phyloP scores from a whole-genome alignment of 2,888 invertebrate genomes.

The Brachyptera risi region DNA sequence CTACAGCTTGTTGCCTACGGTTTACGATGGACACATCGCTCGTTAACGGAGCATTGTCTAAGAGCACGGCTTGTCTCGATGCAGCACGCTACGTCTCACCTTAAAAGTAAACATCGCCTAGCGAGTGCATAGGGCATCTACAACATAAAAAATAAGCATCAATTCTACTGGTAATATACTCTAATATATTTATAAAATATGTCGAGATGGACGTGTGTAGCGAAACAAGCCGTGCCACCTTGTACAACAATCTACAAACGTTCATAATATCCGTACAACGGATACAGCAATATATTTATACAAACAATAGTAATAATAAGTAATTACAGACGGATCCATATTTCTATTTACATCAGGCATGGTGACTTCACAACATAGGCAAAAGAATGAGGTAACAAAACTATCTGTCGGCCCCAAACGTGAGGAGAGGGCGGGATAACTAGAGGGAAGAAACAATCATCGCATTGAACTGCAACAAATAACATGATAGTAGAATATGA shows the following conservation, averaged over 20 bases:
- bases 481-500: conserved; percentile 2
- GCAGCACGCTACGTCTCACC: neutral
- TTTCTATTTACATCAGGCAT: conserved; percentile 29
- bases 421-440: too few relatives aligned
- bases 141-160: conserved; percentile 4
- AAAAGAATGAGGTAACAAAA: conserved; percentile 31
- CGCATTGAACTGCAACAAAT: neutral
- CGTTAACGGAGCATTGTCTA: conserved; percentile 13
- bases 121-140: neutral
- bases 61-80: conserved; percentile 20
- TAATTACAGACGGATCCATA: conserved; percentile 31
- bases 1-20: conserved; percentile 29
- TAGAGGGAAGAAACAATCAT: too few relatives aligned
- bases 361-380: conserved; percentile 29
- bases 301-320: conserved; percentile 28
- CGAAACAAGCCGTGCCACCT: conserved; percentile 20
- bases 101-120: neutral
- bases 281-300: conserved; percentile 28
- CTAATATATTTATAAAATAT: neutral
- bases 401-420: conserved; percentile 24
- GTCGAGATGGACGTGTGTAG: neutral
- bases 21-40: conserved; percentile 24
- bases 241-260: conserved; percentile 21
- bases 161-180: neutral
- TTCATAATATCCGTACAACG: conserved; percentile 29